Base-by-base conservation (phyloP, 2,888 invertebrate genomes). In the Sipha maydis region DNA sequence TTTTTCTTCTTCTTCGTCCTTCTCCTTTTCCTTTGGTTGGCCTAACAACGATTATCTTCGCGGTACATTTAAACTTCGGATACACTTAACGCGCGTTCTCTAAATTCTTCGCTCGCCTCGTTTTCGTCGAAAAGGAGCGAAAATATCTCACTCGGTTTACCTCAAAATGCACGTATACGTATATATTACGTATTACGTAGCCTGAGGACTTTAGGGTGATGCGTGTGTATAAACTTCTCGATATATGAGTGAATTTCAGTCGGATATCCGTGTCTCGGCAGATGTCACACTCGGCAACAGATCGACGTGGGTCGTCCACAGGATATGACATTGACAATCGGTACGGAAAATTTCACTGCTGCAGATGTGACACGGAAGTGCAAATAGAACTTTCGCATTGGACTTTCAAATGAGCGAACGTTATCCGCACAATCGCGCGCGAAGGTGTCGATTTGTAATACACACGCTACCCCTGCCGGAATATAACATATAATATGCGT, bases 321-420 rank as follows among this genome's bases (percentile, higher is more conserved):
- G 71, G 54, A 56, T 34, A 54, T 56, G 28, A 31, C 56, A 9
- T 75, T 82, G 75, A 73, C 82, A 82, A 82, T 67, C 82, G 88
- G 71, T 25, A 75, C 80, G 88, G 88, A 76, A 88, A 82, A 82
- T 88, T 76, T 67, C 80, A 5, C 67, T 48, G 75, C 67, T 48
- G 75, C 88, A 88, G 88, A 88, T 88, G 88, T 80, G 80, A 88
- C 88, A 25, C 38, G 54, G 71, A 69, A 78, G 11, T n/a, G 56
- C 19, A 73, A 69, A 69, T 78, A 67, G 28, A 80, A 88, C 80
- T 82, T 80, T 79, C 73, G 8, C 61, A 88, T 88, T 56, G 88
- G 88, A 88, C 88, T 88, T 88, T 88, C 88, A 88, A 88, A 88
- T 88, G 82, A 88, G 82, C 5, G n/a, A 28, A 14, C 56, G n/a